These are phyloP conservation scores for Drosophila parabipectinata DNA, from an alignment of 1,140 invertebrate species.

Conservation along the genomic window DNA sequence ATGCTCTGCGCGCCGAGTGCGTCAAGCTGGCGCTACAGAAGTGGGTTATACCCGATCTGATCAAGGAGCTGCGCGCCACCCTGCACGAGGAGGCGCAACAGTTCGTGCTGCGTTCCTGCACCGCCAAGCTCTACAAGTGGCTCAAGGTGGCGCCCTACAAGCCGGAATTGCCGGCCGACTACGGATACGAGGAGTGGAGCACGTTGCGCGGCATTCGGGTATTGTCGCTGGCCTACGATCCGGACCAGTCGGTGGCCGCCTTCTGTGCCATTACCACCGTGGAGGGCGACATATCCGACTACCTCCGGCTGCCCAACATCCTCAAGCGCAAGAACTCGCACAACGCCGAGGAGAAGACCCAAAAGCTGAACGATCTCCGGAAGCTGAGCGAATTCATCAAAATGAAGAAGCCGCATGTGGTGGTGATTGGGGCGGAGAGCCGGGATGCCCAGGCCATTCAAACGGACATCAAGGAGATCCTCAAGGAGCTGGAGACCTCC, in stretches of 20 bases:
- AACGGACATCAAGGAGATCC: slow-evolving; percentile 92
- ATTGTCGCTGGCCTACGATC: slow-evolving; percentile 94
- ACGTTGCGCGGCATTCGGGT: slow-evolving; percentile 93
- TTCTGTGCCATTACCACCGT: slow-evolving; percentile 94
- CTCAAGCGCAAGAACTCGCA: slow-evolving; percentile 92
- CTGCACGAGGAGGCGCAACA: slow-evolving; percentile 95
- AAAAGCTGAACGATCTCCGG: slow-evolving; percentile 91
- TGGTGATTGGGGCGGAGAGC: slow-evolving; percentile 95
- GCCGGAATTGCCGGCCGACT: slow-evolving; percentile 86
- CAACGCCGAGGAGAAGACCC: slow-evolving; percentile 88
- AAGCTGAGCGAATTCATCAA: slow-evolving; percentile 94
- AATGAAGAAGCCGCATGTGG: slow-evolving; percentile 96
- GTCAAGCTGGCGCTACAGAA: slow-evolving; percentile 94
- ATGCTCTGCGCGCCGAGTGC: slow-evolving; percentile 93
- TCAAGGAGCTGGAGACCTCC: slow-evolving; percentile 91
- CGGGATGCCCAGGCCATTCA: slow-evolving; percentile 93
- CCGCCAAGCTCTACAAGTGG: slow-evolving; percentile 95
- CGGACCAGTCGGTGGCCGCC: slow-evolving; percentile 92
- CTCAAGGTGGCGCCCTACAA: slow-evolving; percentile 95
- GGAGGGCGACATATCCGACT: slow-evolving; percentile 96
- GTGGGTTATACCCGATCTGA: slow-evolving; percentile 95
- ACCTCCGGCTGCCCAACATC: slow-evolving; percentile 93
- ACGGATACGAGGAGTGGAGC: slow-evolving; percentile 97
- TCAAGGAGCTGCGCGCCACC: slow-evolving; percentile 93
- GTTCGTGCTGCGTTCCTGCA: slow-evolving; percentile 92